Evolutionary conservation across 2,888 invertebrate genomes (phyloP).

Genomic region (Sacculina carcini): DNA sequence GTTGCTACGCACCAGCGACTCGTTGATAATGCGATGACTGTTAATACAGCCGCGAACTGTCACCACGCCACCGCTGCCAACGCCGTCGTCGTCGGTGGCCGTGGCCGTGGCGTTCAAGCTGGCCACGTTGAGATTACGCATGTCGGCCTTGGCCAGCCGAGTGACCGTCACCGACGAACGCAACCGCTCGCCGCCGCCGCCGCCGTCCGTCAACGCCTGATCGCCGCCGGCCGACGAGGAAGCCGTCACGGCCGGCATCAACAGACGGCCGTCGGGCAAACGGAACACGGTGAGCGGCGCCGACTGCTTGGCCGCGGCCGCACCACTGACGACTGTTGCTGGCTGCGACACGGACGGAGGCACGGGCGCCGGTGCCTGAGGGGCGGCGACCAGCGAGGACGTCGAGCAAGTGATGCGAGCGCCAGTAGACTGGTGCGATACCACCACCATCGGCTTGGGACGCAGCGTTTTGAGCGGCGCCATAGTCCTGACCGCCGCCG

Average conservation of each 20-base stretch:
- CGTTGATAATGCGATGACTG: background rate
- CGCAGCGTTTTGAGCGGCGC: too few species aligned
- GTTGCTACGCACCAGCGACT: background rate
- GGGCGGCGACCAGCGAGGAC: too few species aligned
- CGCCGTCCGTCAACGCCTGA: background rate
- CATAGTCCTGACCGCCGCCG: too few species aligned
- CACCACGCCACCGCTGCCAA: background rate
- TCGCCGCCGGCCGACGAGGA: background rate
- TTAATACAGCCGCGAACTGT: too few species aligned
- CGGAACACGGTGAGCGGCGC: background rate
- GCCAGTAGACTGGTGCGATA: too few species aligned
- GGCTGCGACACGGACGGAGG: too few species aligned
- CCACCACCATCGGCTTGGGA: too few species aligned
- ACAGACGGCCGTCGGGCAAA: background rate
- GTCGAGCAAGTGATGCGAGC: too few species aligned
- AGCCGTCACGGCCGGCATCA: background rate
- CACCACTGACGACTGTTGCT: too few species aligned
- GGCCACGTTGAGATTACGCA: background rate
- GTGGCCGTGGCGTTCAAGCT: background rate
- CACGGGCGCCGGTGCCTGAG: too few species aligned
- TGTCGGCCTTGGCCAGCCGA: background rate
- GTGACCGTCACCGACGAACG: background rate
- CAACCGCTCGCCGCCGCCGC: background rate
- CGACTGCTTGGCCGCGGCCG: too few species aligned
- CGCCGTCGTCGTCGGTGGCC: background rate